These are phyloP conservation scores for Drosophila subsilvestris DNA, from an alignment of 2,888 invertebrate species.

Conservation along the genomic window DNA sequence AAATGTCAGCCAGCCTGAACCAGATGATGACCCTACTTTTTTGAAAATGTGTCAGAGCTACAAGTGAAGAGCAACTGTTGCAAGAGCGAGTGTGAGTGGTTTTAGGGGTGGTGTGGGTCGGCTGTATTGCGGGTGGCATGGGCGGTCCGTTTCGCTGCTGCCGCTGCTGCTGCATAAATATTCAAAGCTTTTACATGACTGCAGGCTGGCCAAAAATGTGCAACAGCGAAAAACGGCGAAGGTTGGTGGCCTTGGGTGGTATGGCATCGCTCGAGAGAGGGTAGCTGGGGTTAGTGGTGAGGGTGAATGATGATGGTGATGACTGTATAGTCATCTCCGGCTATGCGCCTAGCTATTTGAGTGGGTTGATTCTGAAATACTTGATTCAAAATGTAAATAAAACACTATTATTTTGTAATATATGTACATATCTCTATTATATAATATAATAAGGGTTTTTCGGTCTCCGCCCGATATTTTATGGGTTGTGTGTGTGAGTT, in stretches of 20 bases:
- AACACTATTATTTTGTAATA: too few species aligned
- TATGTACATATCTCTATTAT: too few species aligned
- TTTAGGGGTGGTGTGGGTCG: conserved; percentile 1
- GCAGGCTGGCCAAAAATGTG: conserved; percentile 79
- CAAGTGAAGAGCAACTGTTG: conserved; percentile 79
- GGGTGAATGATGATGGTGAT: conserved; percentile 47
- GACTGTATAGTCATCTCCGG: conserved; percentile 45
- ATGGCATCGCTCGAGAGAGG: conserved; percentile 17
- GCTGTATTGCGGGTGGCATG: conserved; percentile 37
- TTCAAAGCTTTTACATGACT: conserved; percentile 78
- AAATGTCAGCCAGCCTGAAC: conserved; percentile 74
- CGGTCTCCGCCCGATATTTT: too few species aligned
- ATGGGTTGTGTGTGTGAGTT: too few species aligned
- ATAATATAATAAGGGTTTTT: too few species aligned
- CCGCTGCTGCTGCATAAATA: conserved; percentile 68
- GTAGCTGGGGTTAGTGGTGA: conserved; percentile 26
- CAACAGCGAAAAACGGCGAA: conserved; percentile 55
- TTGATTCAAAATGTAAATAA: background rate
- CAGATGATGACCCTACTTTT: conserved; percentile 70
- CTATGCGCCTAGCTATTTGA: conserved; percentile 32
- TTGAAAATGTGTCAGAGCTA: conserved; percentile 77
- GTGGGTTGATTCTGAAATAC: conserved; percentile 22
- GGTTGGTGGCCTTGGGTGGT: conserved; percentile 2
- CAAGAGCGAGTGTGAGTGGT: conserved; percentile 34
- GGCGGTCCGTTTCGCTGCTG: conserved; percentile 1